These are phyloP conservation scores for Ericerus pela DNA, from an alignment of 1,140 invertebrate species.

Conservation along the genomic window DNA sequence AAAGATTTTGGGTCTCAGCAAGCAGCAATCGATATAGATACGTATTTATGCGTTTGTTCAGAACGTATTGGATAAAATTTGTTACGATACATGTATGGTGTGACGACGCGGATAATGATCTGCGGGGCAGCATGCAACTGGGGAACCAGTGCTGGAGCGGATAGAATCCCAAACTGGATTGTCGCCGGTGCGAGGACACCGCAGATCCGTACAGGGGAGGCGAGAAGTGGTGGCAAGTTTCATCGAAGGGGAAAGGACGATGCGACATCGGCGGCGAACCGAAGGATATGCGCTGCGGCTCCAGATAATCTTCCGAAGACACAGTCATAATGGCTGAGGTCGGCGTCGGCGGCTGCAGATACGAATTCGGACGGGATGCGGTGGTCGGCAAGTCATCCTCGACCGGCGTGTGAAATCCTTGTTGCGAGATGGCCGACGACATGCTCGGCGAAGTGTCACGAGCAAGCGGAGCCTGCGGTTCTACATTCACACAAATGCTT, in stretches of 20 bases:
- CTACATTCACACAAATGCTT: too few species aligned
- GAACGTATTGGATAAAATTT: too few species aligned
- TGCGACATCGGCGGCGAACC: constrained; percentile 56
- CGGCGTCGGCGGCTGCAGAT: constrained; percentile 51
- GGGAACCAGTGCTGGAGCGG: constrained; percentile 40
- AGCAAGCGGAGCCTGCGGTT: constrained; percentile 32
- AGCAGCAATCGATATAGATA: too few species aligned
- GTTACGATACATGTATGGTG: constrained; percentile 23
- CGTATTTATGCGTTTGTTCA: too few species aligned
- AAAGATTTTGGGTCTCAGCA: too few species aligned
- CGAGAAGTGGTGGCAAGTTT: constrained; percentile 63
- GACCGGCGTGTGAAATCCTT: constrained; percentile 47
- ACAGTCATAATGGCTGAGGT: constrained; percentile 69
- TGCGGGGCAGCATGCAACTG: background rate
- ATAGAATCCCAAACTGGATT: constrained; percentile 30
- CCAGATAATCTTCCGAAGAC: constrained; percentile 69
- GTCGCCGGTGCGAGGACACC: constrained; percentile 18
- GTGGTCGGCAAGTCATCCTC: constrained; percentile 34
- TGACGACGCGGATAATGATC: constrained; percentile 16
- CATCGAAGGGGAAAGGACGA: too few species aligned
- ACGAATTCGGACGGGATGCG: constrained; percentile 36
- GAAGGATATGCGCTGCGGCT: constrained; percentile 59
- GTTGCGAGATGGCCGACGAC: constrained; percentile 41
- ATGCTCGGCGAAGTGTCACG: constrained; percentile 36
- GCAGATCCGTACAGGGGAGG: constrained; percentile 49